Conservation (phyloP, 2,797 vertebrate species). For the Periparus ater region DNA sequence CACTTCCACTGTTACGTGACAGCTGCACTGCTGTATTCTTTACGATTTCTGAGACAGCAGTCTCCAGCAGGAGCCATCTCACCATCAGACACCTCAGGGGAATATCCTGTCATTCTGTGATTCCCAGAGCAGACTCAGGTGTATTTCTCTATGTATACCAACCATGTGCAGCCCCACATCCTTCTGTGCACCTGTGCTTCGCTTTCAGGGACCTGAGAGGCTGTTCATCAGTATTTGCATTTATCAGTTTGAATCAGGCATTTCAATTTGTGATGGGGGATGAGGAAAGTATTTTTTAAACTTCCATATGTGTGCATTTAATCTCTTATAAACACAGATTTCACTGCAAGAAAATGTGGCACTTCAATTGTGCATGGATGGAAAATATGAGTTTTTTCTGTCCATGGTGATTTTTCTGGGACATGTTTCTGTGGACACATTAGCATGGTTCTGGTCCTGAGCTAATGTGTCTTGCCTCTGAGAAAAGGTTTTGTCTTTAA, state of each 20-base stretch:
- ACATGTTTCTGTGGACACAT: not conserved
- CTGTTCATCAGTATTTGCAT: not conserved
- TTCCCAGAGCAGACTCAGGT: not conserved
- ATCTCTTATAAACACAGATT: not conserved
- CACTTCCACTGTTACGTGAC: not conserved
- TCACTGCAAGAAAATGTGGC: not conserved
- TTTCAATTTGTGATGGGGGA: not conserved
- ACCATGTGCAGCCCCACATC: fast-evolving
- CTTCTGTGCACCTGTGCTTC: not conserved
- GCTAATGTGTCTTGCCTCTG: not conserved
- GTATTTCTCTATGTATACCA: not conserved
- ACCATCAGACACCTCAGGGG: not conserved
- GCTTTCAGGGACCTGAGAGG: not conserved
- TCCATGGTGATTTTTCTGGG: not conserved
- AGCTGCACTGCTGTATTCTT: not conserved
- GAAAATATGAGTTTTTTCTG: not conserved
- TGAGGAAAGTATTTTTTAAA: not conserved
- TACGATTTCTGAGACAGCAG: not conserved
- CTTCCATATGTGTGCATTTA: not conserved
- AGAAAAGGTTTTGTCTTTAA: not conserved
- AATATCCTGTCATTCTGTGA: not conserved
- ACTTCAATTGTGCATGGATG: not conserved
- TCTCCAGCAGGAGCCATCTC: not conserved
- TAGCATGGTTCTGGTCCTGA: not conserved
- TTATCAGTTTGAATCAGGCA: not conserved